Conservation (phyloP, 2,113 vertebrate genomes). For the Thymallus thymallus region DNA sequence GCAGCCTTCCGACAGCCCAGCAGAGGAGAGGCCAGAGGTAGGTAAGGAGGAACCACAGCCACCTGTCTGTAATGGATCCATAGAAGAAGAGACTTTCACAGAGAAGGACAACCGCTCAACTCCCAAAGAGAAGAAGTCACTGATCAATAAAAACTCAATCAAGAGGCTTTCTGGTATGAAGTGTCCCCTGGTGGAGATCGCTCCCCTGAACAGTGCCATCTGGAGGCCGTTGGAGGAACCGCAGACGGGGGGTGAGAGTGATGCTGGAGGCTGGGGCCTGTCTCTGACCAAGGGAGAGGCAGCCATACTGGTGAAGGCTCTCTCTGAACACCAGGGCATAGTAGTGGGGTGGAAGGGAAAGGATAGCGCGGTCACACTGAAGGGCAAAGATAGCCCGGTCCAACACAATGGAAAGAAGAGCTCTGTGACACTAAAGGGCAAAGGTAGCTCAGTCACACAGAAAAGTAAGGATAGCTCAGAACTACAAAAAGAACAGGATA, state of each 20-base stretch:
- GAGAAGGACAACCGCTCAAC: not conserved
- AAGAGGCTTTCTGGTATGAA: not conserved
- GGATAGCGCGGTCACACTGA: too few relatives aligned
- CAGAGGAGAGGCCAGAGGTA: not conserved
- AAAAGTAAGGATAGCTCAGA: not conserved
- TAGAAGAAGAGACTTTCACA: fast-evolving
- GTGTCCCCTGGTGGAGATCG: not conserved
- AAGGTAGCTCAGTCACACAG: not conserved
- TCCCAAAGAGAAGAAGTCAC: not conserved
- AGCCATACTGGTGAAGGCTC: not conserved
- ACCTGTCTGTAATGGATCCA: not conserved
- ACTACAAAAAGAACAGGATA: too few relatives aligned
- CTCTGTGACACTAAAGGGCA: too few relatives aligned
- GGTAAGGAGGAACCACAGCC: not conserved
- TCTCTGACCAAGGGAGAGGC: not conserved
- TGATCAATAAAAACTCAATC: not conserved
- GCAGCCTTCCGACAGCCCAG: not conserved
- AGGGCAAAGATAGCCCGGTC: too few relatives aligned
- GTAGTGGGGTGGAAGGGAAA: not conserved
- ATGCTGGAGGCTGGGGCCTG: not conserved
- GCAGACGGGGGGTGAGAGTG: not conserved
- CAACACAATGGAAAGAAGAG: too few relatives aligned
- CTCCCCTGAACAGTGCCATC: conserved; percentile 24
- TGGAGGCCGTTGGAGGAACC: not conserved
- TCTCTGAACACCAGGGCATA: not conserved